Evolutionary conservation across 2,888 invertebrate genomes (phyloP), one percentile per base, ranked within the genome.

Genomic region (Zygothrica quintamaculata): DNA sequence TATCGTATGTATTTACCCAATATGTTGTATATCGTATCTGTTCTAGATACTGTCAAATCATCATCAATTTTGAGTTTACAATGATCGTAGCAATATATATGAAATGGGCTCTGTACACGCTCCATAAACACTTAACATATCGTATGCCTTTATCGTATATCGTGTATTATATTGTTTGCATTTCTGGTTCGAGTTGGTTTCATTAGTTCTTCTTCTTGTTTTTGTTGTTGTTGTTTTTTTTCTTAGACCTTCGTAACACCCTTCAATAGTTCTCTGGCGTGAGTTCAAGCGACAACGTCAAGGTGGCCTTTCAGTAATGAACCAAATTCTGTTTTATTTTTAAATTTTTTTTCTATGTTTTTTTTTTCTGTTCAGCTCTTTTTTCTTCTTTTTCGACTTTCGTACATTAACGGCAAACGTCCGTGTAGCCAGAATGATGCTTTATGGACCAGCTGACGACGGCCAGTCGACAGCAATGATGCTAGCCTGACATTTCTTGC

Each of bases 271-370:
- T 84, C 69, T 69, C 79, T 82, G 79, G 70, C 77, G 52, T 39
- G 76, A 82, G 85, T 85, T 82, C 80, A 85, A 82, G 84, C 70
- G 66, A 70, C 85, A 82, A 85, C 85, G 82, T 82, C 85, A 82
- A 82, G 81, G 81, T 85, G 74, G 75, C 65, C 55, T 67, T 65
- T 77, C 61, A 82, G 85, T 85, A 79, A 82, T 82, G 81, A 82
- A 85, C 79, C 77, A 82, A 85, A 75, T 82, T 81, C 72, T 57
- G 72, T 57, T 62, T 78, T 81, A 79, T 80, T 84, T 80, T 84
- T 73, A 76, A 55, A 65, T 62, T 64, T 72, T 58, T 59, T 12
- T 34, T 25, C 34, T 13, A 34, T 18, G 34, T 37, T 64, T 43
- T 12, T 36, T 36, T n/a, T n/a, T 34, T 11, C 11, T 34, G 9